Base-by-base conservation (phyloP, 92 coral and sea anemone species). In the Hydrozoanthus gracilis region DNA sequence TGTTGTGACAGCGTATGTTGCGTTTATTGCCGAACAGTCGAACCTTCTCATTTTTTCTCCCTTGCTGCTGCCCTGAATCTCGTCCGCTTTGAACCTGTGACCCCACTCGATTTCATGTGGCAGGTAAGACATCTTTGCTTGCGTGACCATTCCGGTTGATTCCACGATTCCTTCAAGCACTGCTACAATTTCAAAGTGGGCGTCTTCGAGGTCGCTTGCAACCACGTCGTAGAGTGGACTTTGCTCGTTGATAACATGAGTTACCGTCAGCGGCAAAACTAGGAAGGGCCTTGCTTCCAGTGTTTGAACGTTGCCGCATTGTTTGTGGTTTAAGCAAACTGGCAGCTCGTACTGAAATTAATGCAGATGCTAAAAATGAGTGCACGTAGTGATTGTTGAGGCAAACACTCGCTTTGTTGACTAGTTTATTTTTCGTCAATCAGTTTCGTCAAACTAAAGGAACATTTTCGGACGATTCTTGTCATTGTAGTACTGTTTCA, bases 91-190 rank as follows among this genome's bases (percentile, higher is more conserved):
- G 71, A 95, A 92, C 49, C 89, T 45, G 44, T 68, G 46, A 68
- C 98, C 99, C 99, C 99, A 97, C 14, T 86, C 86, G 9, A 97
- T 91, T 79, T 97, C 99, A 51, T 88, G 86, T 8, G 98, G 93
- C 3, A 97, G 88, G 56, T 92, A 97, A 0, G 99, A 97, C 44
- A 98, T 89, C 76, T 90, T 95, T 8, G 98, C 99, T 65, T 97
- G 99, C 10, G 95, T 93, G 5, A 95, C 98, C 99, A 97, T 92
- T 12, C 99, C 94, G 27, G 99, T 95, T 16, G 95, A 91, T 71
- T 97, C 99, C 2, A 97, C 95, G 2, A 91, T 92, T 12, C 99
- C 99, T 49, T 97, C 99, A 11, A 97, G 76, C 2, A 97, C 95
- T 20, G 95, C 99, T 10, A 97, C 94, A 35, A 97, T 27, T 84